Base-by-base conservation (phyloP, 1,140 invertebrate species). In the Bombus waltoni region DNA sequence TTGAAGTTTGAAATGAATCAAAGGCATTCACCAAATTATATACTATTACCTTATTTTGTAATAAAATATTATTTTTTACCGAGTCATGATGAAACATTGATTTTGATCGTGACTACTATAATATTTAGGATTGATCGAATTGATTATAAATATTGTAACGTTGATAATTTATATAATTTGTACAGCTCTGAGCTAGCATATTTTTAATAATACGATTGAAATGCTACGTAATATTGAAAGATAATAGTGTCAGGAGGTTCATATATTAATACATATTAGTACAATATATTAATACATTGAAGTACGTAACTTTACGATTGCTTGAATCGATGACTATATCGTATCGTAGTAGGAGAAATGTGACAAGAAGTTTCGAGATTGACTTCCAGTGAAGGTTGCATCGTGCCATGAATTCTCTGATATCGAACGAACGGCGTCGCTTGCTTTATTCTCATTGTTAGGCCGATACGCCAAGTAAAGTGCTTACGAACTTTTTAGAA, bases 281-380 rank as follows among this genome's bases (percentile, higher is more conserved):
- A 32, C 32, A 32, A 32, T 42, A 25, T 15, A 74, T 47, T 32
- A 47, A 42, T 74, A 32, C 6, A 9, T 11, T 32, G 4, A 47
- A 47, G 13, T 59, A 25, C 25, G 8, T 70, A 40, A 40, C 13
- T 73, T 44, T 32, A n/a, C 2, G 28, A 28, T 44, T 44, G 8
- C 42, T 22, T n/a, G n/a, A 44, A 44, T 73, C 11, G 18, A 42
- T 42, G 40, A 47, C 38, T 22, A 73, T 73, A 73, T 32, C 71
- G 40, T 44, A n/a, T 15, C 40, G 42, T 44, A 42, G 15, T 73
- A 32, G 71, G 13, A 44, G 71, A 73, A 73, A 47, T 18, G 40
- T 73, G 71, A 73, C 71, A 73, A 73, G 42, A 73, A 73, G 71
- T 73, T 73, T 73, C 40, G 42, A 73, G 42, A 73, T 73, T 73